phyloP scores from a whole-genome alignment of 2,113 vertebrate genomes.

The Daphoenositta chrysoptera region DNA sequence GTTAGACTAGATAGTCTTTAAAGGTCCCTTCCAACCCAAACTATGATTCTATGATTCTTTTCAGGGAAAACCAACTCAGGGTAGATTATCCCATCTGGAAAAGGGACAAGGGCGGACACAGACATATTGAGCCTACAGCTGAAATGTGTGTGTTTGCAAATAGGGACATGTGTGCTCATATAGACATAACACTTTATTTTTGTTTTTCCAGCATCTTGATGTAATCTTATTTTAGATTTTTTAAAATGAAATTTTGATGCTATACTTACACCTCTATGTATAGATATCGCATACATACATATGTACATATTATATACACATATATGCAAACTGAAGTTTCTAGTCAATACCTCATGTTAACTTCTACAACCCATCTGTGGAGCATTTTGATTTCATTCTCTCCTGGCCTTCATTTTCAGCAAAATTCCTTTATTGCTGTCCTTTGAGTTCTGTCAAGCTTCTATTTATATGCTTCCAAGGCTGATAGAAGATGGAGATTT shows the following conservation, averaged over 20 bases:
- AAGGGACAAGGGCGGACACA: background rate
- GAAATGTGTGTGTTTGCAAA: background rate
- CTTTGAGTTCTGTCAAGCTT: background rate
- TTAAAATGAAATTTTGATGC: background rate
- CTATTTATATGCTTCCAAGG: background rate
- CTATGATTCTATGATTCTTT: background rate
- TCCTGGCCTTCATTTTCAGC: background rate
- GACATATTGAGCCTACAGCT: background rate
- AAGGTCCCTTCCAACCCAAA: background rate
- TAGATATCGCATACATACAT: background rate
- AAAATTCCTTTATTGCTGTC: background rate
- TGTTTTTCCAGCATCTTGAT: background rate
- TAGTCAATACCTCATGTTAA: background rate
- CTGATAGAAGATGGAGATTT: background rate
- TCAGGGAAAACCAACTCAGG: background rate
- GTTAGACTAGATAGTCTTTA: background rate
- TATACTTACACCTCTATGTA: background rate
- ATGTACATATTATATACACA: rapidly evolving
- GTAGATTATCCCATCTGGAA: background rate
- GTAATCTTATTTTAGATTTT: background rate
- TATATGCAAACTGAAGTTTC: background rate
- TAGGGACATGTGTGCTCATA: background rate
- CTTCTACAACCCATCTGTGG: background rate
- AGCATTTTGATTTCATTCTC: background rate
- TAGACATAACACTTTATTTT: background rate